These are phyloP conservation scores for Drosophila picticornis DNA, from an alignment of 2,888 invertebrate species.

Conservation along the genomic window DNA sequence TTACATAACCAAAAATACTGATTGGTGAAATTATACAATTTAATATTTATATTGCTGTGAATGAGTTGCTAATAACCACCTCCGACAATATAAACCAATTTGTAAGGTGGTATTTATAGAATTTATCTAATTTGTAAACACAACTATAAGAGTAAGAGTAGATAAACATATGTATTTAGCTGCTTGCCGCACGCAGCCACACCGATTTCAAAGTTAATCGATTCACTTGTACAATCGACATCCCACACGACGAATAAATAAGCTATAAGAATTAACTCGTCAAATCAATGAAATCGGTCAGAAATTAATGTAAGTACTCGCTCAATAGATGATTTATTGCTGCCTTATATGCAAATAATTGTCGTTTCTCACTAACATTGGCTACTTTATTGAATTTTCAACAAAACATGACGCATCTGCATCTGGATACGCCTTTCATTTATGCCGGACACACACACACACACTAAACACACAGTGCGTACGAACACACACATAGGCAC, in stretches of 20 bases:
- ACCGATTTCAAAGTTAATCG: constrained; percentile 36
- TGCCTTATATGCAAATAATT: background rate
- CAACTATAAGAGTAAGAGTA: background rate
- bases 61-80: background rate
- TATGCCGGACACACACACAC: constrained; percentile 56
- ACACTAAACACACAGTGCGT: constrained; percentile 51
- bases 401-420: constrained; percentile 80
- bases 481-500: constrained; percentile 33
- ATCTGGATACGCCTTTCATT: constrained; percentile 74
- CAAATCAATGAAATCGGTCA: constrained; percentile 66
- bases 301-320: constrained; percentile 58
- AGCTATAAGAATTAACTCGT: constrained; percentile 22
- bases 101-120: background rate
- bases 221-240: constrained; percentile 45
- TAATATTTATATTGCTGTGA: background rate
- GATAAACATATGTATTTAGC: constrained; percentile 1
- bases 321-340: constrained; percentile 50
- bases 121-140: background rate
- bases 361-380: constrained; percentile 14
- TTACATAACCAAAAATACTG: background rate
- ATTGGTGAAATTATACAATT: no score
- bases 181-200: constrained; percentile 17
- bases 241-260: constrained; percentile 47
- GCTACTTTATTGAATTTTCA: constrained; percentile 70
- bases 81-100: background rate